phyloP scores from a whole-genome alignment of 2,888 invertebrate genomes.

The Graphium colonna region DNA sequence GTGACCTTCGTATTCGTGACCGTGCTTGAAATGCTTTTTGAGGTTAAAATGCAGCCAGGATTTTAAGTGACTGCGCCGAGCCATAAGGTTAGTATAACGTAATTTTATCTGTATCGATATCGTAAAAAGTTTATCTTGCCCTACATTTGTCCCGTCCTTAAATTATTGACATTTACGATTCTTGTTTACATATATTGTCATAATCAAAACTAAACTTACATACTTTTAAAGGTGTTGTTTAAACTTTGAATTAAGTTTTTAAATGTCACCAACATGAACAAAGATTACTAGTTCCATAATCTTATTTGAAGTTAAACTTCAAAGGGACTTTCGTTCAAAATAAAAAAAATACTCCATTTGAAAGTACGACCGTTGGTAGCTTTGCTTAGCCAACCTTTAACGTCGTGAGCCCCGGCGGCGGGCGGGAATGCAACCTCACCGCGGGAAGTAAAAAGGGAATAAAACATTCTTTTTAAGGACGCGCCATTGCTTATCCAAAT shows the following conservation, averaged over 20 bases:
- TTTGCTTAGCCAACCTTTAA: conserved; percentile 14
- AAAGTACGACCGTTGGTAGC: conserved; percentile 20
- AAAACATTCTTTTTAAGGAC: conserved; percentile 58
- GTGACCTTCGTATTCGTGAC: conserved; percentile 75
- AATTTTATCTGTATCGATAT: conserved; percentile 56
- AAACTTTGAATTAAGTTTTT: too few relatives aligned
- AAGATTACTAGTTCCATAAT: too few relatives aligned
- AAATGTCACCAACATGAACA: too few relatives aligned
- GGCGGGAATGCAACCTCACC: conserved; percentile 66
- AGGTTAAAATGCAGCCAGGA: conserved; percentile 79
- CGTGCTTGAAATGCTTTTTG: conserved; percentile 73
- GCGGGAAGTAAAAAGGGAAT: conserved; percentile 65
- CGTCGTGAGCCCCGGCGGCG: conserved; percentile 39
- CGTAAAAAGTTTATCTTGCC: conserved; percentile 59
- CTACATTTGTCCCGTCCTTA: conserved; percentile 49
- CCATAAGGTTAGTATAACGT: conserved; percentile 72
- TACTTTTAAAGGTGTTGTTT: too few relatives aligned
- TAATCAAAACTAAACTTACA: too few relatives aligned
- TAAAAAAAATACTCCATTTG: conserved; percentile 13
- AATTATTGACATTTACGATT: conserved; percentile 17
- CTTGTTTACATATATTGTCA: too few relatives aligned
- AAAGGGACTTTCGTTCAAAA: too few relatives aligned
- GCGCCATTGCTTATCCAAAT: conserved; percentile 58
- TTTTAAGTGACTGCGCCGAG: conserved; percentile 74
- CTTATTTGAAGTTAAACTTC: conserved; percentile 16